Conservation (phyloP, 2,797 vertebrate species). For the Arremon aurantiirostris region DNA sequence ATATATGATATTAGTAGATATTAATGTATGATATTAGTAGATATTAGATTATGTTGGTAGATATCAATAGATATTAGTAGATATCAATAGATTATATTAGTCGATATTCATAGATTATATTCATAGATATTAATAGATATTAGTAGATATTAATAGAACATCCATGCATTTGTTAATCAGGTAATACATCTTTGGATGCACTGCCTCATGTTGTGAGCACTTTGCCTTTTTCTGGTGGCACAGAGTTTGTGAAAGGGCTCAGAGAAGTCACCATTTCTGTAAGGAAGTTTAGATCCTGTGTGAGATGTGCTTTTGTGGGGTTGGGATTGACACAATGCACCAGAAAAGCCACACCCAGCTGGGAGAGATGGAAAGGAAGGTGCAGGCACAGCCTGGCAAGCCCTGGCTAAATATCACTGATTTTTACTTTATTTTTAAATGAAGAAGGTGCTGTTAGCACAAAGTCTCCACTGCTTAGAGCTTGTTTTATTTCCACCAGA, state of each 20-base stretch:
- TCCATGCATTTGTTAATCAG: background rate
- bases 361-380: background rate
- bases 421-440: background rate
- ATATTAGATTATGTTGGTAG: no score
- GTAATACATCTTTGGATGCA: accelerated
- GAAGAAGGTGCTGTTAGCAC: background rate
- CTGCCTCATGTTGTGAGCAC: accelerated
- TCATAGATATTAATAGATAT: no score
- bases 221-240: background rate
- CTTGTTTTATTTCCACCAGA: background rate
- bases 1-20: no score
- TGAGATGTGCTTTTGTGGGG: background rate
- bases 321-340: background rate
- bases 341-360: background rate
- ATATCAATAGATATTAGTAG: no score
- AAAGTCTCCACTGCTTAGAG: background rate
- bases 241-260: background rate
- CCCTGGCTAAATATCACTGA: background rate
- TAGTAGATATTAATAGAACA: no score
- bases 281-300: background rate
- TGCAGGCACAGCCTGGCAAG: background rate
- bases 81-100: no score
- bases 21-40: no score
- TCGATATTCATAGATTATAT: no score
- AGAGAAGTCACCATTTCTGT: background rate